phyloP scores from a whole-genome alignment of 2,113 vertebrate genomes.

The Peromyscus maniculatus region DNA sequence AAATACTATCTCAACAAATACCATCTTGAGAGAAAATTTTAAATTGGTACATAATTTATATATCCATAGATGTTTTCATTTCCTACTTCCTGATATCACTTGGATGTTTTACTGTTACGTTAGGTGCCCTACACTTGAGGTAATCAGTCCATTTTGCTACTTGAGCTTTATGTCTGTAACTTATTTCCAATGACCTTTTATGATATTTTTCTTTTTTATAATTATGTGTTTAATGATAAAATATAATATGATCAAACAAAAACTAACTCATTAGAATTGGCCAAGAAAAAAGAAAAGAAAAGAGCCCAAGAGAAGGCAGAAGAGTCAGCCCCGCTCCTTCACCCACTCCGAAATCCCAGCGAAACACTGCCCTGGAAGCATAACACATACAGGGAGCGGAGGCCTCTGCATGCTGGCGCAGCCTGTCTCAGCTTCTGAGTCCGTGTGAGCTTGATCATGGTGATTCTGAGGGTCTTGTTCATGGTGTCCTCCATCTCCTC shows the following conservation, averaged over 20 bases:
- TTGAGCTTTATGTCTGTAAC: slow-evolving; percentile 22
- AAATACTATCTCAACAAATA: slow-evolving; percentile 18
- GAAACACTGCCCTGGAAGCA: too few relatives aligned
- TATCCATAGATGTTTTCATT: slow-evolving; percentile 54
- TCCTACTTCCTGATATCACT: background rate
- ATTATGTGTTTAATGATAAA: background rate
- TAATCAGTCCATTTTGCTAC: background rate
- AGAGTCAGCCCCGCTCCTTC: background rate
- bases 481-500: background rate
- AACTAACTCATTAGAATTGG: background rate
- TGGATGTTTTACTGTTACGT: slow-evolving; percentile 52
- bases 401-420: background rate
- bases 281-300: background rate
- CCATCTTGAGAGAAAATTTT: slow-evolving; percentile 55
- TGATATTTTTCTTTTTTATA: background rate
- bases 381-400: too few relatives aligned
- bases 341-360: background rate
- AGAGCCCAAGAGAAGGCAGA: background rate
- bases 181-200: slow-evolving; percentile 29
- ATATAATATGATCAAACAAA: background rate
- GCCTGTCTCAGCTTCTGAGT: background rate
- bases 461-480: background rate
- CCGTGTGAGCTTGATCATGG: background rate
- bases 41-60: slow-evolving; percentile 1
- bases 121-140: background rate